Base-by-base conservation (phyloP, 2,888 invertebrate species). In the Mythimna vitellina region DNA sequence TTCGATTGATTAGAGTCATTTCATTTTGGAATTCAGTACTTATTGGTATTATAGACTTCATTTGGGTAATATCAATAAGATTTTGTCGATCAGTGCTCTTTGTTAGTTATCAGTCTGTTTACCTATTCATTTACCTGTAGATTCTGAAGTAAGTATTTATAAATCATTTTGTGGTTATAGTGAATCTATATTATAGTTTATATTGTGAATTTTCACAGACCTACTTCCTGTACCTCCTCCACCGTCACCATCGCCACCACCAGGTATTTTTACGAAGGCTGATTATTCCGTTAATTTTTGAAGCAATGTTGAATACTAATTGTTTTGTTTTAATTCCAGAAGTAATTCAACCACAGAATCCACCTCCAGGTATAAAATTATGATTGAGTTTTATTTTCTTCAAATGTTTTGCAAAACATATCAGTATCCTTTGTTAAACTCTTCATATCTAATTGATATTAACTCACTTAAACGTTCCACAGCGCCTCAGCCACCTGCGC, bases 231-330 rank as follows among this genome's bases (percentile, higher is more conserved):
- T 29, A 38, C 29, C 46, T 35, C 42, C 51, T 22, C 14, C 58
- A 20, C 53, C 42, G 25, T 29, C 25, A n/a, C 51, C 42, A 53
- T 32, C 25, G 20, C 76, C 57, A 51, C 53, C 57, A 51, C 53
- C 69, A 74, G 69, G 74, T 74, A 74, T 54, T 61, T 61, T 74
- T 35, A 58, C 7, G 9, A 75, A 25, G 17, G 6, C 10, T 25
- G 10, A 64, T 29, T 5, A 12, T 60, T 38, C 22, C 0, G n/a
- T 42, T 3, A 7, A 17, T 12, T 42, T 46, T 46, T 46, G 5
- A 7, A 46, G 35, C n/a, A 12, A 51, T 22, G 10, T 42, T 46
- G 20, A 38, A 32, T 20, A 9, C 22, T 49, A 3, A 63, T 29
- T 1, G 25, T 14, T 20, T 49, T 73, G 17, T 1, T 49, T 29